Base-by-base conservation (phyloP, 1,140 invertebrate genomes). In the Macrotrachela quadricornifera region DNA sequence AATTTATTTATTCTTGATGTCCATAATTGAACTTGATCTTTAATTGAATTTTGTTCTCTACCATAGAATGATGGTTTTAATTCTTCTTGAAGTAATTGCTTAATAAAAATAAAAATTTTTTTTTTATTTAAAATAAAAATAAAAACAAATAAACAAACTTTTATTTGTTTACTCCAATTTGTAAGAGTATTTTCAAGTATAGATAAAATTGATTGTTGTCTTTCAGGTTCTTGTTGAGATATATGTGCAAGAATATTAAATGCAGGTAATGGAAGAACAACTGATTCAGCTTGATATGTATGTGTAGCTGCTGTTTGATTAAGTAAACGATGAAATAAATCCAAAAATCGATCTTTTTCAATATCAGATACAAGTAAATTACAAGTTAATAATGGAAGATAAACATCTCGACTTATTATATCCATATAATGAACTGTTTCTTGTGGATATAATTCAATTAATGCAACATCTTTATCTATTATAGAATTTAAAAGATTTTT, bases 111-210 rank as follows among this genome's bases (percentile, higher is more conserved):
- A 63, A 41, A 38, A 44, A 30, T 37, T 40, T 42, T 41, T 48
- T 54, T 1, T 53, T 15, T 41, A 21, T 56, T 39, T n/a, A n/a
- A n/a, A n/a, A n/a, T n/a, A n/a, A n/a, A n/a, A n/a, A n/a, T n/a
- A n/a, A n/a, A n/a, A n/a, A n/a, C n/a, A n/a, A n/a, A n/a, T n/a
- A n/a, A n/a, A n/a, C n/a, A n/a, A n/a, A 55, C 65, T 62, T 64
- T 65, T 36, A 70, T 70, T 48, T 69, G 66, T 59, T 70, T 70
- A 48, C 66, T 67, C 68, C 68, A 70, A 16, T 62, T 64, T 36
- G 69, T 63, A 16, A 70, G 64, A 50, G 67, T 70, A 14, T 66
- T 65, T 57, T 70, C 68, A 21, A 70, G 54, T 10, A 70, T 65
- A 59, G 69, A 67, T 13, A 70, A 54, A 0, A 70, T 66, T 11